A percentile compares a stretch with the other conserved stretches of the same genome.
Evolutionary conservation across 1,140 invertebrate species (phyloP).

Genomic region (Samia ricini): DNA sequence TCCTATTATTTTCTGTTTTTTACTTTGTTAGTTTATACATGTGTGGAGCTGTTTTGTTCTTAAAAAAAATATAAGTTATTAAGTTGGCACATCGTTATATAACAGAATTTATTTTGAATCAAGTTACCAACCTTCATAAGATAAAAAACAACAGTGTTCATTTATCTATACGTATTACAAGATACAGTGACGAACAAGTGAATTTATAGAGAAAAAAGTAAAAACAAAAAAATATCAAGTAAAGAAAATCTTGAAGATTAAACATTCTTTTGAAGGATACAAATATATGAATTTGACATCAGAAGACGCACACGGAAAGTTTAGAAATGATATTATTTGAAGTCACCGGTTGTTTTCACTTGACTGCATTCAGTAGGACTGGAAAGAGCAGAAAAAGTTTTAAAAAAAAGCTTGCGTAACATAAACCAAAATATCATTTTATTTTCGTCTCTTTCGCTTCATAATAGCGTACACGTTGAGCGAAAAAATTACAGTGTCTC

Average conservation of each 20-base stretch:
- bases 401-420: constrained; percentile 18
- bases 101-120: too few relatives aligned
- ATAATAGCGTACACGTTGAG: constrained; percentile 17
- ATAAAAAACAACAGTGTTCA: too few relatives aligned
- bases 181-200: too few relatives aligned
- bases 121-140: too few relatives aligned
- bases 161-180: too few relatives aligned
- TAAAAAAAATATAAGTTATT: too few relatives aligned
- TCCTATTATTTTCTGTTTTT: too few relatives aligned
- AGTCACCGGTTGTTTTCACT: constrained; percentile 33
- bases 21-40: too few relatives aligned
- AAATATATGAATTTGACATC: background rate
- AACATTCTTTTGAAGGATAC: background rate
- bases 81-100: too few relatives aligned
- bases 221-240: background rate
- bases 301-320: constrained; percentile 20
- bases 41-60: too few relatives aligned
- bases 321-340: constrained; percentile 38
- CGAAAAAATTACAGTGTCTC: constrained; percentile 22
- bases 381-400: constrained; percentile 33
- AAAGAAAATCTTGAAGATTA: background rate
- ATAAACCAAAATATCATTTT: constrained; percentile 13
- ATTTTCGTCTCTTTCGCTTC: constrained; percentile 20
- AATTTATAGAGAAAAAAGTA: too few relatives aligned
- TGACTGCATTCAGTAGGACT: constrained; percentile 35